These are phyloP conservation scores for Cerastis rubricosa DNA, from an alignment of 2,888 invertebrate genomes.

Conservation along the genomic window DNA sequence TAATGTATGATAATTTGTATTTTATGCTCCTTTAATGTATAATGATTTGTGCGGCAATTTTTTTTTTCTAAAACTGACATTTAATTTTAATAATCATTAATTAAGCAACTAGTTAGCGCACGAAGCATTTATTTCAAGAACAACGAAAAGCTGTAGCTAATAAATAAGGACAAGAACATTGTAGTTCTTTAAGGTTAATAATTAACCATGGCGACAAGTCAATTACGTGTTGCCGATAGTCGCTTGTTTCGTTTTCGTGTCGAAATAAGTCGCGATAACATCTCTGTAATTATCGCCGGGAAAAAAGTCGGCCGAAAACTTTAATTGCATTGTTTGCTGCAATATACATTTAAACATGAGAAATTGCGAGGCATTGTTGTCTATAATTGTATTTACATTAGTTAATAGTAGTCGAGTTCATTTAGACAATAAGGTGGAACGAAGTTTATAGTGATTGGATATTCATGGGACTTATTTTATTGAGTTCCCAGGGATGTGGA, in stretches of 20 bases:
- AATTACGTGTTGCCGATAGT: constrained; percentile 67
- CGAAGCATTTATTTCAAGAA: constrained; percentile 3
- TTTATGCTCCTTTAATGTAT: too few species aligned
- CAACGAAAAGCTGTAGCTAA: constrained; percentile 7
- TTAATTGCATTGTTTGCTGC: constrained; percentile 54
- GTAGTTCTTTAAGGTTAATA: constrained; percentile 60
- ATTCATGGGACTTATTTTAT: too few species aligned
- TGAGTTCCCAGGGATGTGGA: too few species aligned
- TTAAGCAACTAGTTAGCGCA: neutral
- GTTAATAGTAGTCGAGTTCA: neutral
- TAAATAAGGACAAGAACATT: constrained; percentile 12
- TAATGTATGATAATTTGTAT: too few species aligned
- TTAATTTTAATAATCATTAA: too few species aligned
- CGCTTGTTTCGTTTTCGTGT: constrained; percentile 59
- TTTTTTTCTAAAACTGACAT: too few species aligned
- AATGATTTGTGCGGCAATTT: too few species aligned
- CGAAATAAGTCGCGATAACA: constrained; percentile 62
- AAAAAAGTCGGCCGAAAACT: constrained; percentile 47
- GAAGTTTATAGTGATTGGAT: too few species aligned
- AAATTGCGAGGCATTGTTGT: constrained; percentile 39
- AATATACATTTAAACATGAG: constrained; percentile 38
- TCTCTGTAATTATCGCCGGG: constrained; percentile 51
- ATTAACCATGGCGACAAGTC: constrained; percentile 69
- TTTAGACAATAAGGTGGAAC: too few species aligned
- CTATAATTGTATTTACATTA: constrained; percentile 13